Percentiles rank a stretch among this genome's conserved stretches.
Conservation (phyloP, 2,797 vertebrate species). For the Anomalospiza imberbis region DNA sequence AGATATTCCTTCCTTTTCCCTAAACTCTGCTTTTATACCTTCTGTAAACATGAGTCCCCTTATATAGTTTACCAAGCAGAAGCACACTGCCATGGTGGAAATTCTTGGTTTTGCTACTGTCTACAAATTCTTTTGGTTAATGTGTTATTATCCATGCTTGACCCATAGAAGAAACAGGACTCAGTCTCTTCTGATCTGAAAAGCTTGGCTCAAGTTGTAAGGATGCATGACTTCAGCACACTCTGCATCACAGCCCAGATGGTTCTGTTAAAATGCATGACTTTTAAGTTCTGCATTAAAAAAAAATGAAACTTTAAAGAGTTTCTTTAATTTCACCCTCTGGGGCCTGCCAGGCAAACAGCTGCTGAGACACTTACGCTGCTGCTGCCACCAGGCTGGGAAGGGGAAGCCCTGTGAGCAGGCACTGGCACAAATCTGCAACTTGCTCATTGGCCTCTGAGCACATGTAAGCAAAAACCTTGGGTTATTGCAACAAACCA, state of each 20-base stretch:
- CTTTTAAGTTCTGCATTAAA: background rate
- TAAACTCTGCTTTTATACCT: background rate
- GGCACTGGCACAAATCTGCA: background rate
- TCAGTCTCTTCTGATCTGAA: background rate
- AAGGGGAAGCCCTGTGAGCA: accelerated
- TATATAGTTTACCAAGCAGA: background rate
- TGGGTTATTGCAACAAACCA: background rate
- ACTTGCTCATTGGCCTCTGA: accelerated
- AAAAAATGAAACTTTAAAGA: background rate
- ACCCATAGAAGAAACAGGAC: background rate
- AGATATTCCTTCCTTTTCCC: background rate
- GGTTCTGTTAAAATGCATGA: background rate
- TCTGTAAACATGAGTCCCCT: background rate
- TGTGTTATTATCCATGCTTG: background rate
- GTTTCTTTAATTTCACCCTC: slow-evolving; percentile 32
- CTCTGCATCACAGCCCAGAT: background rate
- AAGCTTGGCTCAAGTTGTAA: background rate
- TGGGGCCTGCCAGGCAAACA: background rate
- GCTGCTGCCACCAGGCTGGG: background rate
- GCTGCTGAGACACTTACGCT: background rate
- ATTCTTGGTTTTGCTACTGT: background rate
- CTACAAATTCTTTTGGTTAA: background rate
- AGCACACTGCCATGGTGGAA: accelerated
- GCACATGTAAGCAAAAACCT: background rate
- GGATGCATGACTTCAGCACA: background rate